Percentiles rank a stretch among this genome's conserved stretches.
phyloP scores from a whole-genome alignment of 1,140 invertebrate genomes.

The Diabrotica undecimpunctata region DNA sequence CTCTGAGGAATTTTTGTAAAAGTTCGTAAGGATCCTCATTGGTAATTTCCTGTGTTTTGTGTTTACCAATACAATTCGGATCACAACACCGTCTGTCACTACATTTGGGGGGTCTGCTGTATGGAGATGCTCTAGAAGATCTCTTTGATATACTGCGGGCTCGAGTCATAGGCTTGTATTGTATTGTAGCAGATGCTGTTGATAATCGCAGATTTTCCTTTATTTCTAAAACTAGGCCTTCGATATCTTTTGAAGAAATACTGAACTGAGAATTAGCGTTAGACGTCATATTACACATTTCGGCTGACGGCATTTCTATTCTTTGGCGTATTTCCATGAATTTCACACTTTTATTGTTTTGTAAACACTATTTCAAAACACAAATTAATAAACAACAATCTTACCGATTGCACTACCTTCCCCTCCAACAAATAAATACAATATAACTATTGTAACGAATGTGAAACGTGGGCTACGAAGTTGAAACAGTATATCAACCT shows the following conservation, averaged over 20 bases:
- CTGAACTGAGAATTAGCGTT: constrained; percentile 35
- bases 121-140: constrained; percentile 57
- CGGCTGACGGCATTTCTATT: constrained; percentile 43
- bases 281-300: constrained; percentile 35
- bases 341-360: constrained; percentile 5
- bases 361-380: constrained; percentile 28
- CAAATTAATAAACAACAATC: constrained; percentile 19
- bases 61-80: constrained; percentile 43
- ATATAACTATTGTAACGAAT: not conserved
- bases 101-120: constrained; percentile 52
- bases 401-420: constrained; percentile 1
- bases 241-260: constrained; percentile 50
- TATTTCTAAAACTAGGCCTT: constrained; percentile 65
- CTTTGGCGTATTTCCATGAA: constrained; percentile 4
- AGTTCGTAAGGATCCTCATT: constrained; percentile 64
- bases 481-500: constrained; percentile 24
- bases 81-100: constrained; percentile 48
- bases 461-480: constrained; percentile 1
- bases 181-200: constrained; percentile 38
- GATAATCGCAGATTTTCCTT: constrained; percentile 65
- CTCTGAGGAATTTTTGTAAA: constrained; percentile 59
- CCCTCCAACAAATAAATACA: not conserved
- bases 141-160: constrained; percentile 41
- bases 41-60: constrained; percentile 39
- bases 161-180: constrained; percentile 40